Evolutionary conservation across 2,888 invertebrate species (phyloP).

Genomic region (Calliphora vomitoria): DNA sequence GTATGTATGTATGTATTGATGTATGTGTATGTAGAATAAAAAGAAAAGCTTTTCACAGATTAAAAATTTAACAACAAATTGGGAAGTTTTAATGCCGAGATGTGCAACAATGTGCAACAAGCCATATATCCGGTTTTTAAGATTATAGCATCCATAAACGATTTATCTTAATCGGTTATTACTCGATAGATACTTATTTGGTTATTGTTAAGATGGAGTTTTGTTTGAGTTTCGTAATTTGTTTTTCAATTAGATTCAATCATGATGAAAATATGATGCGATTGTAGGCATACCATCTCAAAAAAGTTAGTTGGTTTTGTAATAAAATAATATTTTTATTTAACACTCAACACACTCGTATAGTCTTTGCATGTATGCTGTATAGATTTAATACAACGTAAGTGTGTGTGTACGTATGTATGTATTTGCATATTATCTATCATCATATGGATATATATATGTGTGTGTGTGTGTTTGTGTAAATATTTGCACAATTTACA

Average conservation of each 20-base stretch:
- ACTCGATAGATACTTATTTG: not conserved
- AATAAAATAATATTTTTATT: slow-evolving; percentile 65
- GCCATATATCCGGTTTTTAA: slow-evolving; percentile 7
- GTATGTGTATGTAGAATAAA: not conserved
- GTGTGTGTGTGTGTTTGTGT: slow-evolving; percentile 1
- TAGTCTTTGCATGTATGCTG: not conserved
- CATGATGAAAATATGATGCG: slow-evolving; percentile 3
- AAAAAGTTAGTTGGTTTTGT: slow-evolving; percentile 40
- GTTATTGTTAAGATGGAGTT: not conserved
- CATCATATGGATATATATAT: not conserved
- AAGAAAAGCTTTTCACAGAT: slow-evolving; percentile 52
- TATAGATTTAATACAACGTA: not conserved
- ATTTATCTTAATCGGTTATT: slow-evolving; percentile 35
- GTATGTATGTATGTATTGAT: not conserved
- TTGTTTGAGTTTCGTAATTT: not conserved
- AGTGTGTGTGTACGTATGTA: not conserved
- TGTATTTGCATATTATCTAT: slow-evolving; percentile 21
- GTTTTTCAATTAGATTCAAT: not conserved
- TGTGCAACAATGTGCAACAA: slow-evolving; percentile 49
- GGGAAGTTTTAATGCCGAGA: slow-evolving; percentile 41
- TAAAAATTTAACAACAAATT: slow-evolving; percentile 60
- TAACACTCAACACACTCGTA: slow-evolving; percentile 58
- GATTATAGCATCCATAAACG: not conserved
- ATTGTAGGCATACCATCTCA: slow-evolving; percentile 28
- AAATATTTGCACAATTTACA: slow-evolving; percentile 59